phyloP scores from a whole-genome alignment of 37 sponge, comb jelly and placozoan species.

The Chondrosia reniformis region DNA sequence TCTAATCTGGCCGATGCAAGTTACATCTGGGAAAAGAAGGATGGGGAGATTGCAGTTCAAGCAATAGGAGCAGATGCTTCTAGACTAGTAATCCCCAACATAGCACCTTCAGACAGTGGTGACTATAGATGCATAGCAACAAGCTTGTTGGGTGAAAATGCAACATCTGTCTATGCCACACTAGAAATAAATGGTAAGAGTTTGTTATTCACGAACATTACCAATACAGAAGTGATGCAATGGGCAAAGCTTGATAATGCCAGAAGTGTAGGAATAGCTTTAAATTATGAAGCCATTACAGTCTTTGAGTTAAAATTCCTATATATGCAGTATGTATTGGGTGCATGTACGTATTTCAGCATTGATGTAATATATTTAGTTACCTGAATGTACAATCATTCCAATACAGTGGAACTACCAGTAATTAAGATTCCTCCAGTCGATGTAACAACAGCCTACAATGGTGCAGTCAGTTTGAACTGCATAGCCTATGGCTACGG shows the following conservation, averaged over 20 bases:
- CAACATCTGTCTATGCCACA: background rate
- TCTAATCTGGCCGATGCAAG: background rate
- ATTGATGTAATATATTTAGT: too few species aligned
- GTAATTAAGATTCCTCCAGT: background rate
- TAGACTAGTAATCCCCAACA: constrained; percentile 7
- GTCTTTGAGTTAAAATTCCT: too few species aligned
- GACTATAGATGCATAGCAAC: constrained; percentile 1
- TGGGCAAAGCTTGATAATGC: too few species aligned
- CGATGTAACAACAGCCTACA: background rate
- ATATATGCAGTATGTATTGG: too few species aligned
- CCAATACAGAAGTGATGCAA: too few species aligned
- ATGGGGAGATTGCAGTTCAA: background rate
- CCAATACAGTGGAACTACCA: background rate
- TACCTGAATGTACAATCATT: too few species aligned
- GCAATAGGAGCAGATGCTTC: background rate
- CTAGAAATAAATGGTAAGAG: background rate
- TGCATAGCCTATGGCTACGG: constrained; percentile 9
- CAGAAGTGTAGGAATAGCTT: too few species aligned
- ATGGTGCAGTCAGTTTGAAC: background rate
- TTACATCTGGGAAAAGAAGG: constrained; percentile 11
- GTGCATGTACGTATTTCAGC: too few species aligned
- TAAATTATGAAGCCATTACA: too few species aligned
- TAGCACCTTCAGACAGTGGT: background rate
- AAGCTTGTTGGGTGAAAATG: too few species aligned
- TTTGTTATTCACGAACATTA: background rate